Evolutionary conservation across 2,888 invertebrate genomes (phyloP), one percentile per base, ranked within the genome.

Genomic region (Drosophila affinis): DNA sequence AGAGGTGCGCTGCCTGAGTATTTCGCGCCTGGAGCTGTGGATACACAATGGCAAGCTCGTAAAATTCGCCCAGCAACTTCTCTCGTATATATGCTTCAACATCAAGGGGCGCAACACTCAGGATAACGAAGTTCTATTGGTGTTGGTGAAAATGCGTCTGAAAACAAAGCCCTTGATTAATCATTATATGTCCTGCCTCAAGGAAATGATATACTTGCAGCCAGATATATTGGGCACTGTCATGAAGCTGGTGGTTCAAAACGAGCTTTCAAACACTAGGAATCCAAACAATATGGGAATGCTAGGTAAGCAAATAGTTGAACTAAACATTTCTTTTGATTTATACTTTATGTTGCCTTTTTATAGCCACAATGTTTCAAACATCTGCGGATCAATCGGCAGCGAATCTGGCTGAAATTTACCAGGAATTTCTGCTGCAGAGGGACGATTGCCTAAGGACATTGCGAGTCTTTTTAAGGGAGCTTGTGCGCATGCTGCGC

Each of bases 221-320:
- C 95, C 96, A 0, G 96, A 97, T 27, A 97, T 98, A 89, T 93
- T 98, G 60, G 95, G 95, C 68, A 95, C 97, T 39, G 95, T 98
- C 72, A 93, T 99, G 79, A 98, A 97, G 81, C 96, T 97, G 90
- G 97, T 98, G 0, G 96, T 99, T 65, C 98, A 97, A 93, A 99
- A 99, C 92, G 99, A 99, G 93, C 93, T 99, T 77, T 98, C 98
- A 0, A 96, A 96, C 89, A 95, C 96, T 32, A 94, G 98, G 68
- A 98, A 98, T 93, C 97, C 98, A 0, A 98, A 98, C 93, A 99
- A 99, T 92, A 97, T 98, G 96, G 95, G 97, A 12, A 96, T 98
- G 92, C 93, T 99, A 17, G 92, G 92, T 92, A 68, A 84, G 87
- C 76, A 12, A 18, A 44, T 6, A 3, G 12, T 34, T 9, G 0